A percentile compares a stretch with the other conserved stretches of the same genome.
These are phyloP conservation scores for Anthoscopus minutus DNA, from an alignment of 2,113 vertebrate species.

Conservation along the genomic window DNA sequence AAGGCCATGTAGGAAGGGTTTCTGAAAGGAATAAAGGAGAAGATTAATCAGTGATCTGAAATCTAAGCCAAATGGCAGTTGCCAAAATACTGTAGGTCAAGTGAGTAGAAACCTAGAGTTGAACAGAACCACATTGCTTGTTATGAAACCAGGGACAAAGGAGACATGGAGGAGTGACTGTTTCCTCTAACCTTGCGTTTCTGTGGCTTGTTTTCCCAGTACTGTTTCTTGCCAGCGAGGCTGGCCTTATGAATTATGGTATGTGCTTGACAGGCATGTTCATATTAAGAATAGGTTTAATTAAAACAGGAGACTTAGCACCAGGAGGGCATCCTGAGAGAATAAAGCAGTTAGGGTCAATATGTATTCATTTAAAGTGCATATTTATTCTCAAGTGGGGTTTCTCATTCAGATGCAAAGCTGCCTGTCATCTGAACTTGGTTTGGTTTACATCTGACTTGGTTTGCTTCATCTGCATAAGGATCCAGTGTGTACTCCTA, in stretches of 20 bases:
- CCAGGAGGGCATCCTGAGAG: background rate
- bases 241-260: background rate
- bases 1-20: background rate
- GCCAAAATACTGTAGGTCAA: background rate
- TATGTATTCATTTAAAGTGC: background rate
- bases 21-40: background rate
- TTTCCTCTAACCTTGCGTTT: background rate
- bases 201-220: background rate
- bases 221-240: background rate
- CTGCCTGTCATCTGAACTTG: background rate
- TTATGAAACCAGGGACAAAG: conserved; percentile 25
- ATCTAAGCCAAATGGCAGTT: background rate
- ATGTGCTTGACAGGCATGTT: background rate
- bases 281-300: background rate
- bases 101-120: background rate
- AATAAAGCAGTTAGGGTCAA: background rate
- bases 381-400: background rate
- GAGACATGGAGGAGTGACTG: background rate
- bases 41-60: conserved; percentile 3
- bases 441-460: background rate
- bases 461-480: background rate
- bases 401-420: background rate
- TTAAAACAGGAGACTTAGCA: background rate
- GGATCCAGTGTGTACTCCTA: background rate
- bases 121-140: background rate